Evolutionary conservation across 2,888 invertebrate species (phyloP).

Genomic region (Encarsia formosa): DNA sequence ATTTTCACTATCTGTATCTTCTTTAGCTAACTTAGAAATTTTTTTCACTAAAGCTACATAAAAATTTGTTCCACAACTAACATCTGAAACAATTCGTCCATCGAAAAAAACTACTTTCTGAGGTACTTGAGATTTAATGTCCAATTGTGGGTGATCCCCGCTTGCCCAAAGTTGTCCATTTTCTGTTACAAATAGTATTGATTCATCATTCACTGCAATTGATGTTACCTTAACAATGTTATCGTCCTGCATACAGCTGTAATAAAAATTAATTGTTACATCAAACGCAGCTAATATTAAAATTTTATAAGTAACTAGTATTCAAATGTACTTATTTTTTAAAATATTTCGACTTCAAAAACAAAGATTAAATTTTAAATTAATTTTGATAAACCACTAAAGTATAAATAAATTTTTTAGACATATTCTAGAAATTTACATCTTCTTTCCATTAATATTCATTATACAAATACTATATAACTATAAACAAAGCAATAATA

Average conservation of each 20-base stretch:
- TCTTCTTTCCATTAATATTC: too few relatives aligned
- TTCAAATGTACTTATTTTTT: too few relatives aligned
- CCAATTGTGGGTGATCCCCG: constrained; percentile 65
- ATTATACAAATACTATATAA: too few relatives aligned
- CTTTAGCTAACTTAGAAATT: constrained; percentile 52
- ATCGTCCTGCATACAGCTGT: constrained; percentile 58
- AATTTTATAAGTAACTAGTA: too few relatives aligned
- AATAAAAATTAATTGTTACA: too few relatives aligned
- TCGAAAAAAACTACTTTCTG: constrained; percentile 67
- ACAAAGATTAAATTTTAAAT: too few relatives aligned
- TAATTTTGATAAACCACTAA: too few relatives aligned
- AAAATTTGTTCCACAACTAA: constrained; percentile 73
- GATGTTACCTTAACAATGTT: constrained; percentile 61
- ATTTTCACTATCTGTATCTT: constrained; percentile 55
- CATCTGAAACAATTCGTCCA: constrained; percentile 64
- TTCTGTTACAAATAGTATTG: constrained; percentile 63
- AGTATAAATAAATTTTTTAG: too few relatives aligned
- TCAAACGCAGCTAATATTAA: too few relatives aligned
- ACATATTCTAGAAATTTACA: too few relatives aligned
- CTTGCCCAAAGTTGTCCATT: constrained; percentile 68
- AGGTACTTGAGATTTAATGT: constrained; percentile 58
- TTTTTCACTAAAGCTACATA: constrained; percentile 70
- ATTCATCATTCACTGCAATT: constrained; percentile 61
- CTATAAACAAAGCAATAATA: too few relatives aligned
- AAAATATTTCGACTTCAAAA: too few relatives aligned